Percentiles rank a stretch among this genome's conserved stretches.
phyloP scores from a whole-genome alignment of 2,797 vertebrate genomes.

The Pipistrellus pipistrellus region DNA sequence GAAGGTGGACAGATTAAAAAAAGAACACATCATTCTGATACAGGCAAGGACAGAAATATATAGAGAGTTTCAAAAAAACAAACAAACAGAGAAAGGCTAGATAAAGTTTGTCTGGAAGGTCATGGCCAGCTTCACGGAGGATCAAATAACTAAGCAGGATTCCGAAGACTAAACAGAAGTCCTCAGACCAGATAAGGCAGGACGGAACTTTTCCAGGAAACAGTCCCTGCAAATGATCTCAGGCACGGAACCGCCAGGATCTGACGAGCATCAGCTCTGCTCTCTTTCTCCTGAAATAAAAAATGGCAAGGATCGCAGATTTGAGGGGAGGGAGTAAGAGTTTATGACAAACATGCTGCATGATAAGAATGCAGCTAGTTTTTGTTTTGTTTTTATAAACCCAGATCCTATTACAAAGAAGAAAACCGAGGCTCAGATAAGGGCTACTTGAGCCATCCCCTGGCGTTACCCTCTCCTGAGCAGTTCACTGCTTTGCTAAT shows the following conservation, averaged over 20 bases:
- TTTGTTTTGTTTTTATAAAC: neutral
- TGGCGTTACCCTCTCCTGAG: neutral
- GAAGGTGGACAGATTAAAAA: neutral
- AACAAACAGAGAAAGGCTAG: neutral
- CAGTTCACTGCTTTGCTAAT: neutral
- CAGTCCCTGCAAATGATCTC: neutral
- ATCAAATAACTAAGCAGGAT: neutral
- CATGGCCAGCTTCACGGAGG: neutral
- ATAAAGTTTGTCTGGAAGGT: conserved; percentile 47
- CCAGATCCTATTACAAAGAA: conserved; percentile 9
- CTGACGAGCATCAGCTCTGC: conserved; percentile 17
- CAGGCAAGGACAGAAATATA: neutral
- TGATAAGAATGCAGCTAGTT: neutral
- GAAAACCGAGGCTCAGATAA: neutral
- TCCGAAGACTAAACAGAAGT: conserved; percentile 49
- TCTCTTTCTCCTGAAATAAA: conserved; percentile 49
- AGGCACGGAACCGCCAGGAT: conserved; percentile 45
- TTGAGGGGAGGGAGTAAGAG: neutral
- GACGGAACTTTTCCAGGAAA: conserved; percentile 6
- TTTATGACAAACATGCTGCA: conserved; percentile 40
- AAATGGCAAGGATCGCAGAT: conserved; percentile 42
- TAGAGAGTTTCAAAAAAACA: neutral
- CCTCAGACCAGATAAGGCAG: conserved; percentile 8
- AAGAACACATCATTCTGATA: neutral
- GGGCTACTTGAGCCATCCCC: neutral